Evolutionary conservation across 2,797 vertebrate genomes (phyloP), one percentile per base, ranked within the genome.

Genomic region (Lagodon rhomboides): DNA sequence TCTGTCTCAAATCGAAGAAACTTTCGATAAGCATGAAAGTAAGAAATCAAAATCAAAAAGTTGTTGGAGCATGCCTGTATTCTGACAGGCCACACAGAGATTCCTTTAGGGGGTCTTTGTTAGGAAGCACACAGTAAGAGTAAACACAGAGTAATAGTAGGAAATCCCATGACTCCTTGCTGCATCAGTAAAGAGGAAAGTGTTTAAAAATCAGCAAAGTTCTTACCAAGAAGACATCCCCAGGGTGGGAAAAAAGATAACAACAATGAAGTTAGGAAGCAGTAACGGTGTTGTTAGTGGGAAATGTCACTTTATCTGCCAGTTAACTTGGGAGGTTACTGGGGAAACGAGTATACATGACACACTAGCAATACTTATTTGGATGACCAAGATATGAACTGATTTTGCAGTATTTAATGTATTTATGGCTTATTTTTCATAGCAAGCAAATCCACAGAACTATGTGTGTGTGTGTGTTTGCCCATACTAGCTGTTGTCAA

Each of bases 1-100:
- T 68, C 50, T 55, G 20, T 63, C n/a, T 51, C 6, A 61, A 62
- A 79, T 68, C 20, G 56, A 17, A 79, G 10, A 59, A 44, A 25
- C 7, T 12, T 64, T 34, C 0, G 1, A 18, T 68, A 56, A 46
- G 0, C 20, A 1, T 12, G 5, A 49, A 11, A 1, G 17, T 27
- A 23, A 68, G 56, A 64, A 54, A 68, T 68, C 20, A n/a, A 54
- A 78, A 50, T 6, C 1, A 20, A 23, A 10, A 4, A 2, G 18
- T 56, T 46, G 12, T 49, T 3, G n/a, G 66, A 34, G 12, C 22
- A 22, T 61, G 54, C 22, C 41, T 34, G 44, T 11, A 12, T 34
- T 46, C 15, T 5, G 17, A 22, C 7, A 38, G 22, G 22, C 12
- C 55, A 12, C 12, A n/a, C 38, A 9, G 65, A 38, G 38, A n/a